Base-by-base conservation (phyloP, 1,140 invertebrate species). In the Cylas formicarius region DNA sequence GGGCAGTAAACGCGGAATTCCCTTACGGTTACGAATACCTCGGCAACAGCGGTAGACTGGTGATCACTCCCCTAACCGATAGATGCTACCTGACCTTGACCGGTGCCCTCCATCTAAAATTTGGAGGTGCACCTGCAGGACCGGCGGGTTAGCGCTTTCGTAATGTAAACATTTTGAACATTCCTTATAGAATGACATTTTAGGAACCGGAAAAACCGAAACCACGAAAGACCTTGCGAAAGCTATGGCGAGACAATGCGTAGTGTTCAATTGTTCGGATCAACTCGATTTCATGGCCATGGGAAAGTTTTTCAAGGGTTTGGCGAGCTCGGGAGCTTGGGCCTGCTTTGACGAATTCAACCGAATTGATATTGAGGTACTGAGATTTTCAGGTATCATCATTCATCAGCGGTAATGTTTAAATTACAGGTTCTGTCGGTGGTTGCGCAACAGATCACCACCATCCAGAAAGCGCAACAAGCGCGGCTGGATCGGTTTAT, bases 1-100 rank as follows among this genome's bases (percentile, higher is more conserved):
- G 61, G 24, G 62, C 61, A 6, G 60, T 87, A 53, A 94, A 95
- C 63, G 85, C 89, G 0, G 81, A 81, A 53, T 78, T 96, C 48
- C 73, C 77, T 11, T 97, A 97, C 62, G 90, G 91, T 11, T 96
- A 96, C 61, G 93, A 97, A 63, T 97, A 97, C 65, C 70, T 96
- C 14, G 90, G 91, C 2, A 93, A 94, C 60, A 84, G 82, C 8
- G 80, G 82, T 4, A 75, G 90, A 33, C 72, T 96, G 14, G 90
- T 91, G 0, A 90, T 90, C 52, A 92, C 88, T 2, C 86, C 87
- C 1, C 63, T 94, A 21, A 95, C 90, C 0, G 90, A 95, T 71
- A 70, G 84, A 23, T 82, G 79, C 59, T 83, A 83, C 62, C 68
- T 81, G 20, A 82, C 81, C 2, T 63, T 84, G 10, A 80, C 80